Base-by-base conservation (phyloP, 2,113 vertebrate species). In the Megaceryle torquata region DNA sequence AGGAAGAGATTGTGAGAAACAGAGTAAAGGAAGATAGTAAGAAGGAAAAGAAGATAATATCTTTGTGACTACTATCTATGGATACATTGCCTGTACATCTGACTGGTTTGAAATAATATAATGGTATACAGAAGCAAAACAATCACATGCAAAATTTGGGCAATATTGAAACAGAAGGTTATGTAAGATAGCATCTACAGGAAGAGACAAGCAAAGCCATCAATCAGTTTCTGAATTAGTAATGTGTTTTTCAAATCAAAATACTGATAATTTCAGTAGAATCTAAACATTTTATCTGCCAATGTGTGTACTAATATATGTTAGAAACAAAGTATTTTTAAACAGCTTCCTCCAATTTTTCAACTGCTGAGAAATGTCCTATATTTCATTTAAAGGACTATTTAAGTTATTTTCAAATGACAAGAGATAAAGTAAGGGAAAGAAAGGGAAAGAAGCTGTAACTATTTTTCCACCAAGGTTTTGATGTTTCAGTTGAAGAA, bases 401-500 rank as follows among this genome's bases (percentile, higher is more conserved):
- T 72, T 79, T 35, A 76, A 59, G 69, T 89, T 67, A 41, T 67
- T 82, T 90, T 85, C 22, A 88, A 86, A 71, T 41, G 2, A 56
- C 21, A 44, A 93, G 44, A 63, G 53, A 25, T 46, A 86, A 77
- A 48, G 33, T 78, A 82, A 93, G 15, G 21, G 21, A 86, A 75
- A 48, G n/a, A 76, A 82, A 93, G 15, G 21, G 21, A 77, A 82
- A 72, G 71, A 92, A 96, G 21, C 41, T 75, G 17, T 65, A 75
- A 63, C 50, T 92, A 1, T 83, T 90, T 92, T 94, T 72, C 50
- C 35, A 61, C 76, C 2, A 9, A 90, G 44, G 33, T 80, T 86
- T 86, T 54, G 70, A n/a, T 1, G 10, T 88, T 92, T 88, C 74
- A 60, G 29, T 74, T 97, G 95, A 94, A 95, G 89, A 97, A 97